Base-by-base conservation (phyloP, 2,888 invertebrate genomes). In the Achlya flavicornis region DNA sequence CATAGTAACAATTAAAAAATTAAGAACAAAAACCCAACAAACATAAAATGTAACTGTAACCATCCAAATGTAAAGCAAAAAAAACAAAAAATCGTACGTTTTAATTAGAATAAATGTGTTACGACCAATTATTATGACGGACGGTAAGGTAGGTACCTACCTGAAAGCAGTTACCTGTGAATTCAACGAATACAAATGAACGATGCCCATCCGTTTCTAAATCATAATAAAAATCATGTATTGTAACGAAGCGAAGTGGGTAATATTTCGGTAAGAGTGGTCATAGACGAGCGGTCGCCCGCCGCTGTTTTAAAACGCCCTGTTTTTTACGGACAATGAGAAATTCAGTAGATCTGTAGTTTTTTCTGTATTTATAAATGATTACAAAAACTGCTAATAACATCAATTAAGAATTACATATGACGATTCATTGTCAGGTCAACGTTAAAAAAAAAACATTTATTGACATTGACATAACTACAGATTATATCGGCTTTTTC, bases 121-220 rank as follows among this genome's bases (percentile, higher is more conserved):
- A 80, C 78, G 83, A 80, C 83, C 83, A 83, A 83, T 83, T 83
- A 83, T 78, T 83, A 80, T 82, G 83, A 82, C 81, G 79, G 80
- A 78, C 46, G 46, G 77, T 76, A n/a, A n/a, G 77, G 76, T 73
- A 77, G 76, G 74, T 76, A n/a, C 11, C 68, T 78, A 83, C 81
- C 83, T 73, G 83, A 83, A 80, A 80, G 77, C 73, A 70, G 74
- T 66, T 69, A 73, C 70, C 71, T 73, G 76, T 74, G 82, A 81
- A 83, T 83, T 73, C 78, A 80, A 83, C 82, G 83, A 81, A 81
- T 70, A 70, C 64, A 67, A 73, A 53, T 10, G 3, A 53, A 53
- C 53, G 19, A 2, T 0, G 4, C 14, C 53, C 70, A 64, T 68
- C 68, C 70, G 76, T 46, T 46, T 77, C 78, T 76, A 78, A 73